Base-by-base conservation (phyloP, 2,113 vertebrate genomes). In the Neotragus moschatus region DNA sequence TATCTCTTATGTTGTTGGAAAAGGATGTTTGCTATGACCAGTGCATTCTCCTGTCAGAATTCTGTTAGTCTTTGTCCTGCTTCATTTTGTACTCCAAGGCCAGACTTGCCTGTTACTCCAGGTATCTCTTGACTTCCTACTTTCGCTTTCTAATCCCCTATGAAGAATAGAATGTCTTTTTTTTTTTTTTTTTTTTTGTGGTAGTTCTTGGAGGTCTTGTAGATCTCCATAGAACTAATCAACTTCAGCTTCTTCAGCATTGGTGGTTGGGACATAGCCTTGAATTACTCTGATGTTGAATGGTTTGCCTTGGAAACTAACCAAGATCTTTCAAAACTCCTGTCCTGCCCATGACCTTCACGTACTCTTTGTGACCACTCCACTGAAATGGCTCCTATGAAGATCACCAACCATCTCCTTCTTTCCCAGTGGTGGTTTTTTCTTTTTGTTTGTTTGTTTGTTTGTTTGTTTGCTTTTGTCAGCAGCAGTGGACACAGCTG, bases 261-360 rank as follows among this genome's bases (percentile, higher is more conserved):
- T 0, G 0, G 61, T 66, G 7, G n/a, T 36, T 36, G 63, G 63
- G 33, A n/a, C 16, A 36, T n/a, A 66, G 16, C n/a, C 33, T 66
- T 66, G 33, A 21, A 36, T 36, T 66, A 36, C 33, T 36, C 4
- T 66, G 17, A 66, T 19, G 33, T 66, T 66, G 16, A 66, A 66
- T 10, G 63, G 23, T 15, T 23, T 86, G 26, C 33, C 2, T 58
- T 81, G 33, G 17, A 66, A 66, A 66, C n/a, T 80, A 60, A 91
- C 33, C 33, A 66, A 66, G 8, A 66, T n/a, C 33, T n/a, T 66
- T 60, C 75, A 82, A 33, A 82, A 7, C 13, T 45, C 43, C n/a
- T 63, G 14, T 49, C 56, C 60, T 61, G 39, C 21, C 23, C 10
- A 5, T 16, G 19, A 56, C 12, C 11, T 56, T 79, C 19, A 49